Evolutionary conservation across 2,888 invertebrate genomes (phyloP).

Genomic region (Folsomia manolachei): DNA sequence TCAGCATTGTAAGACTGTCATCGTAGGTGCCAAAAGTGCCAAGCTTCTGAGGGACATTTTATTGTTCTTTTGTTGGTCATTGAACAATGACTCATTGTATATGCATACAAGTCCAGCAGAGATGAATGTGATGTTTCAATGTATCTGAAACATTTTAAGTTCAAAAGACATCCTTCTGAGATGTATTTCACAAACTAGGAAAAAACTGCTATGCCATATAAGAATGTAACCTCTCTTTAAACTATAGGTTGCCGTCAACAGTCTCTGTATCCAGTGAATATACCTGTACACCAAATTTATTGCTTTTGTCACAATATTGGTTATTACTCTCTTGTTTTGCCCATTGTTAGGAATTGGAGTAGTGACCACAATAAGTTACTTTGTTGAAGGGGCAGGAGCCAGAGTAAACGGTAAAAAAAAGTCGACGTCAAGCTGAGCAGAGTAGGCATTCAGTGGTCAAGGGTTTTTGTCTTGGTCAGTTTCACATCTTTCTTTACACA

Average conservation of each 20-base stretch:
- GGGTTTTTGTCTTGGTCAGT: neutral
- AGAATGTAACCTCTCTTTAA: too few species aligned
- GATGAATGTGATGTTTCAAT: too few species aligned
- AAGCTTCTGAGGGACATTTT: neutral
- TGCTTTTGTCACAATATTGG: slow-evolving; percentile 45
- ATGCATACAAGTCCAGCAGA: slow-evolving; percentile 1
- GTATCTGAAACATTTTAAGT: too few species aligned
- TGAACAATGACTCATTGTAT: too few species aligned
- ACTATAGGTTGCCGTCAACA: too few species aligned
- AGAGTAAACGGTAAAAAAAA: neutral
- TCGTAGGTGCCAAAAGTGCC: neutral
- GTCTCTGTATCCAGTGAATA: too few species aligned
- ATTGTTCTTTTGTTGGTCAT: neutral
- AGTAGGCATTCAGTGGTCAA: too few species aligned
- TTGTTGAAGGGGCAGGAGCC: neutral
- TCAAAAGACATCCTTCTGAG: too few species aligned
- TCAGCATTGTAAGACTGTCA: neutral
- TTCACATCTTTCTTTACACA: too few species aligned
- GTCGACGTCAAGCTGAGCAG: slow-evolving; percentile 7
- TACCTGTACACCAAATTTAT: too few species aligned
- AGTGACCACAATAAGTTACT: slow-evolving; percentile 27
- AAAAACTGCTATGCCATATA: too few species aligned
- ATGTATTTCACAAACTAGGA: too few species aligned
- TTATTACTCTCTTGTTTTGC: slow-evolving; percentile 25
- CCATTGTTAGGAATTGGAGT: slow-evolving; percentile 36